Base-by-base conservation (phyloP, 23 tunicate genomes). In the Pegea sp. region DNA sequence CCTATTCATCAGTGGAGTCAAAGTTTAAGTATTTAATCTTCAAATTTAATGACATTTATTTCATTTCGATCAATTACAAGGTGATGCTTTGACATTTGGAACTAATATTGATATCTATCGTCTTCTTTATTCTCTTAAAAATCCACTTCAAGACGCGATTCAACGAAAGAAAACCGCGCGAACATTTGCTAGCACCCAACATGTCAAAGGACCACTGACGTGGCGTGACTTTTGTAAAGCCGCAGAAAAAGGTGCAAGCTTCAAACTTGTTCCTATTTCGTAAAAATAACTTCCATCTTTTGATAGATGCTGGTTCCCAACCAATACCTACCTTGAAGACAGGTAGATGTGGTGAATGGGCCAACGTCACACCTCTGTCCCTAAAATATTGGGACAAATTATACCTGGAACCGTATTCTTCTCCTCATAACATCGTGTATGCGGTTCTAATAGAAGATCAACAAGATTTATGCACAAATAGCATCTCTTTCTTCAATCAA, bases 161-260 rank as follows among this genome's bases (percentile, higher is more conserved):
- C 99, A 91, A 48, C 65, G 56, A 31, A 71, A 63, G 29, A 56
- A 65, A 21, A 64, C 66, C 16, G 52, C 69, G 4, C 31, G 98
- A 19, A 62, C 90, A 2, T 76, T 46, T 53, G 56, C 58, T 4
- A 64, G 32, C 26, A 71, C 75, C 13, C 99, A 78, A 48, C 84
- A 63, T 54, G 99, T 91, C 24, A 67, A 72, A 66, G 99, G 99
- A 24, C 99, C 99, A 1, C 71, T 91, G 2, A 91, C 93, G 8
- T 91, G 99, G 99, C 38, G 81, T 24, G 99, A 78, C 24, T 91
- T 91, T 42, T 84, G 95, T 52, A 84, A 84, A 67, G 95, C 73
- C 34, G 72, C 84, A 2, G 84, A 72, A 38, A 74, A 74, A 66
- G 63, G 84, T 74, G 53, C 1, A 34, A 38, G 11, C 16, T 11